A percentile compares a stretch with the other conserved stretches of the same genome.
phyloP scores from a whole-genome alignment of 1,140 invertebrate genomes.

The Lucilia sericata region DNA sequence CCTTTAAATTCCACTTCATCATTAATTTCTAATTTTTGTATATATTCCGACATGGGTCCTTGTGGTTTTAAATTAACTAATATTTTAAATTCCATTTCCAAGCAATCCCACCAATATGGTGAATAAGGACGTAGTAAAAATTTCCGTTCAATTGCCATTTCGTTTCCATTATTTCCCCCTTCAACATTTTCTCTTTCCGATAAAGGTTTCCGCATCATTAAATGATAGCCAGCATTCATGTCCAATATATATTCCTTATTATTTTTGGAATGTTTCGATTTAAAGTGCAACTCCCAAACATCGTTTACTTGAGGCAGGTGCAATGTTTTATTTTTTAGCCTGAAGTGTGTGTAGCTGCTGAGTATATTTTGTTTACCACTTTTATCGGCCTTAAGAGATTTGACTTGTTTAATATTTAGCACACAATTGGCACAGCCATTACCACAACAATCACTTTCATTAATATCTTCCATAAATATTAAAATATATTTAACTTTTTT shows the following conservation, averaged over 20 bases:
- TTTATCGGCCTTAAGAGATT: background rate
- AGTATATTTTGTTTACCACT: conserved; percentile 57
- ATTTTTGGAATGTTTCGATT: background rate
- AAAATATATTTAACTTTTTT: background rate
- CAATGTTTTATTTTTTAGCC: conserved; percentile 48
- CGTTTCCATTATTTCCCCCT: background rate
- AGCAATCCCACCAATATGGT: conserved; percentile 59
- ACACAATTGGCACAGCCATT: conserved; percentile 66
- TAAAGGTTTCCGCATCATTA: conserved; percentile 56
- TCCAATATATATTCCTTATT: conserved; percentile 53
- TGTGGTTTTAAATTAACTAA: conserved; percentile 57
- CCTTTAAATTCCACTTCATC: conserved; percentile 61
- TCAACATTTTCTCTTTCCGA: background rate
- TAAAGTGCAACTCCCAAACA: conserved; percentile 56
- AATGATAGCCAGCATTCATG: conserved; percentile 60
- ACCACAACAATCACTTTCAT: conserved; percentile 60
- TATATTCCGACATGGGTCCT: conserved; percentile 57
- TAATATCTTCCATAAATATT: conserved; percentile 1
- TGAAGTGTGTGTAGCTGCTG: conserved; percentile 52
- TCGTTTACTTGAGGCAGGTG: conserved; percentile 41
- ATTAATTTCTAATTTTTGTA: conserved; percentile 46
- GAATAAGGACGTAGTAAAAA: conserved; percentile 58
- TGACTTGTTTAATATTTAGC: conserved; percentile 54
- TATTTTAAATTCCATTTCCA: conserved; percentile 58
- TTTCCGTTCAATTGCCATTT: conserved; percentile 5